These are phyloP conservation scores for Drosophila sechellia DNA, from an alignment of 1,140 invertebrate genomes.

Conservation along the genomic window DNA sequence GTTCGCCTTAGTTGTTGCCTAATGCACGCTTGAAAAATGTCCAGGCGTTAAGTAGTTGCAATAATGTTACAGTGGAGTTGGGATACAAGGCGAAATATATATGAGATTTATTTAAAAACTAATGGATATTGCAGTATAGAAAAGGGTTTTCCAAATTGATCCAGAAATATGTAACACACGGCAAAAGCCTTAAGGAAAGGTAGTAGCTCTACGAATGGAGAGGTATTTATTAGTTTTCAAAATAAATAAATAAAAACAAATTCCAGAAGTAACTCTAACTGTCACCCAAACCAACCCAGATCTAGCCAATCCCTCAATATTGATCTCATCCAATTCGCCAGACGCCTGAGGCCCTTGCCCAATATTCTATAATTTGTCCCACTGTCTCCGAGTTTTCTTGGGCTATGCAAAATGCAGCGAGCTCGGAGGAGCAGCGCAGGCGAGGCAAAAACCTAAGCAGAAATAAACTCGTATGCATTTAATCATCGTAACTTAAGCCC, in stretches of 20 bases:
- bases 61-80: constrained; percentile 52
- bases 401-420: constrained; percentile 49
- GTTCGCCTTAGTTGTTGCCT: constrained; percentile 53
- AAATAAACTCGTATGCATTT: constrained; percentile 83
- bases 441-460: constrained; percentile 55
- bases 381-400: constrained; percentile 57
- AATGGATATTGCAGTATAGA: too few relatives aligned
- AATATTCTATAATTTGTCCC: constrained; percentile 22
- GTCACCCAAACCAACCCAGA: not conserved
- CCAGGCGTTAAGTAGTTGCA: constrained; percentile 79
- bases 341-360: not conserved
- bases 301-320: not conserved
- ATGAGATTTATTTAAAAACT: too few relatives aligned
- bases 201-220: too few relatives aligned
- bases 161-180: too few relatives aligned
- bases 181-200: too few relatives aligned
- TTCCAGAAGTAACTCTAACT: too few relatives aligned
- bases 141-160: too few relatives aligned
- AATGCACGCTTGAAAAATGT: constrained; percentile 76
- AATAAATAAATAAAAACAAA: too few relatives aligned
- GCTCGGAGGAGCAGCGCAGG: not conserved
- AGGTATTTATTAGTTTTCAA: too few relatives aligned
- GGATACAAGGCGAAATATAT: not conserved
- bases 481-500: constrained; percentile 82
- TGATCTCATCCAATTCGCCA: not conserved